These are phyloP conservation scores for Stomatorhinus walkeri DNA, from an alignment of 2,797 vertebrate genomes.

Conservation along the genomic window DNA sequence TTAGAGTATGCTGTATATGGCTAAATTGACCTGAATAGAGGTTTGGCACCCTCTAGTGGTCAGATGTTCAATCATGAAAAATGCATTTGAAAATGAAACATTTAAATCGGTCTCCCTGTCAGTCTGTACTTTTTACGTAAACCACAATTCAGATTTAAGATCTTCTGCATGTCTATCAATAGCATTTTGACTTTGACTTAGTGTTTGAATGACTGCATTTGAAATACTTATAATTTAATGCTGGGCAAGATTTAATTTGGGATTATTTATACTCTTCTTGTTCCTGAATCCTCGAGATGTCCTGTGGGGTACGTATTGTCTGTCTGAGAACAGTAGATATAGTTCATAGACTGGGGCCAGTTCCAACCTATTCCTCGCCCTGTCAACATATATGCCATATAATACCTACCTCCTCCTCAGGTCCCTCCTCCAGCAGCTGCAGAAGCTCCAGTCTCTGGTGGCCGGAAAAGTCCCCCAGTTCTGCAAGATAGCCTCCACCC, in stretches of 20 bases:
- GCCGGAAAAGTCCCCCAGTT: constrained; percentile 87
- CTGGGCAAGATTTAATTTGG: neutral
- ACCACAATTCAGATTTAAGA: neutral
- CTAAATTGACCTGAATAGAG: neutral
- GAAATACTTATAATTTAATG: neutral
- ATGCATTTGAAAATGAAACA: neutral
- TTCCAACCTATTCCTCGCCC: neutral
- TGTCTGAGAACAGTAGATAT: neutral
- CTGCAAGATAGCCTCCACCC: constrained; percentile 93
- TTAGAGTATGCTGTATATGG: neutral
- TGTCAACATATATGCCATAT: neutral
- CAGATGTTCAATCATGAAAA: neutral
- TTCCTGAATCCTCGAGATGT: neutral
- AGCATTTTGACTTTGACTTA: neutral
- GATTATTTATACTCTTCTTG: neutral
- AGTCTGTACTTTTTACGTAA: neutral
- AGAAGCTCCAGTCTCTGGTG: constrained; percentile 90
- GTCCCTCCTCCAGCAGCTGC: constrained; percentile 93
- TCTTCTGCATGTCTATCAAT: neutral
- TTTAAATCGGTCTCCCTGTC: neutral
- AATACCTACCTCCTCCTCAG: constrained; percentile 44
- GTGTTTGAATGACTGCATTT: neutral
- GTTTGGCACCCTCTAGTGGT: constrained; percentile 22
- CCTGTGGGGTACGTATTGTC: neutral
- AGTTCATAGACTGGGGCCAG: neutral